Evolutionary conservation across 2,888 invertebrate species (phyloP), one percentile per base, ranked within the genome.

Genomic region (Hyposoter dolosus): DNA sequence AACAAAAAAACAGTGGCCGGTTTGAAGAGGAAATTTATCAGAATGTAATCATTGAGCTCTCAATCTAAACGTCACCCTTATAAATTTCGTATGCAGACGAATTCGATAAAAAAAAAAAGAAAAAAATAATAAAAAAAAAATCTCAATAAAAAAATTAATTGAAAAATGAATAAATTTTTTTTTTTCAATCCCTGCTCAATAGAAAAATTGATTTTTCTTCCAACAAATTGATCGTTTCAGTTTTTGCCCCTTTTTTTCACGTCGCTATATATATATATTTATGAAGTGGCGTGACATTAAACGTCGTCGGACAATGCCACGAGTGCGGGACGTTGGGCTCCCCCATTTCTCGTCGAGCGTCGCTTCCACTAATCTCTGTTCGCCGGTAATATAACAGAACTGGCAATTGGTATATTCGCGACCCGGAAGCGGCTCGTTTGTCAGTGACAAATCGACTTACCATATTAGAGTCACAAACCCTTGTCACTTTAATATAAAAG

Each of bases 401-500:
- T 76, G 82, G 85, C 82, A 85, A 85, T 85, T 85, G 85, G 85
- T 82, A 82, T 79, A 68, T 40, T 53, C 66, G 45, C 82, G 82
- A 85, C 82, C 85, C 85, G 85, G 85, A 85, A 85, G 79, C 85
- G 85, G 79, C 85, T 85, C 82, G 85, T 85, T 85, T 82, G 82
- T 82, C 85, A 85, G 85, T 85, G 82, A 85, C 85, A 85, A 85
- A 85, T 85, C 82, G 85, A 85, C 85, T 85, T 80, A 82, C 85
- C 85, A 85, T 85, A 85, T 85, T 85, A 82, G 85, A 82, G 79
- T 85, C 71, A 85, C 85, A 85, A 85, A 82, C 82, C 74, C 85
- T 80, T 82, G 82, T 83, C 85, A 85, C 71, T 82, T 85, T 85
- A 71, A n/a, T n/a, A 76, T 85, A 82, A 82, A 85, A 82, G 82